These are phyloP conservation scores for Caenorhabditis wallacei DNA, from an alignment of 2,888 invertebrate species.

Conservation along the genomic window DNA sequence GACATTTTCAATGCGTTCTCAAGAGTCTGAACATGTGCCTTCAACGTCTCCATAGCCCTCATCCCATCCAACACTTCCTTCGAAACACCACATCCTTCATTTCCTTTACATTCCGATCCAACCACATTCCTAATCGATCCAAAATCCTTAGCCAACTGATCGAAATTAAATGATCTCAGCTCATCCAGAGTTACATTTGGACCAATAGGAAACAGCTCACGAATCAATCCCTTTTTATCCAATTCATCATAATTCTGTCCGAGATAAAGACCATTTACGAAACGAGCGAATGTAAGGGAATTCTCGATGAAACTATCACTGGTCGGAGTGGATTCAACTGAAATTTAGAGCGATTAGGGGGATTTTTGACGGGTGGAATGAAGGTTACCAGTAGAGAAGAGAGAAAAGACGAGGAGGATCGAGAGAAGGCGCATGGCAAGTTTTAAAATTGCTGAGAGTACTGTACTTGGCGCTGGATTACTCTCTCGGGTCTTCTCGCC, in stretches of 20 bases:
- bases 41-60: not conserved
- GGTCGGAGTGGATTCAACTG: no score
- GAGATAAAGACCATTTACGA: constrained; percentile 1
- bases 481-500: no score
- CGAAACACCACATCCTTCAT: not conserved
- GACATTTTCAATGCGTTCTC: not conserved
- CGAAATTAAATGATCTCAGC: not conserved
- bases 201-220: constrained; percentile 2
- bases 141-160: not conserved
- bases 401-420: no score
- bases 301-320: no score
- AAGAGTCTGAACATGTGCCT: not conserved
- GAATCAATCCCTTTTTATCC: not conserved
- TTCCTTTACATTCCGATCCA: constrained; percentile 9
- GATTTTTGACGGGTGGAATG: no score
- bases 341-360: no score
- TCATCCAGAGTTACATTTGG: not conserved
- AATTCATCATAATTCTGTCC: not conserved
- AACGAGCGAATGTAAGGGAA: not conserved
- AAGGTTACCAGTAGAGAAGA: no score
- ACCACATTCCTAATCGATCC: not conserved
- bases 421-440: no score
- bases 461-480: no score
- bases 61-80: not conserved
- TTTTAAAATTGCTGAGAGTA: no score